Evolutionary conservation across 2,888 invertebrate species (phyloP), one percentile per base, ranked within the genome.

Genomic region (Drosophila subquinaria): DNA sequence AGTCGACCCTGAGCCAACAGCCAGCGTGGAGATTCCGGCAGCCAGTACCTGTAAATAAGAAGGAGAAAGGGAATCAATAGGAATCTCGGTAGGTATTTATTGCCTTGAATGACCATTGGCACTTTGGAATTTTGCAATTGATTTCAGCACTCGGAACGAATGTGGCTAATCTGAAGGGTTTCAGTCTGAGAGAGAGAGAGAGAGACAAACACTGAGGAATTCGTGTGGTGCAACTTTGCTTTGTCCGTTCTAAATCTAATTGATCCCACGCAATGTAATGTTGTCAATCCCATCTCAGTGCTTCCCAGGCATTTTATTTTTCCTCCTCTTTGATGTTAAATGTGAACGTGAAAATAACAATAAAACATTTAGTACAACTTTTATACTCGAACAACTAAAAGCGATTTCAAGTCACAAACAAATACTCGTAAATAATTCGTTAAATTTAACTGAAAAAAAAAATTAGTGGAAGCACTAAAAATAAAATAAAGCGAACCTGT

Each of bases 21-120:
- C 96, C 96, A 96, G 88, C 96, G 94, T 4, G 96, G 96, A 2
- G 96, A 96, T 93, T 96, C 96, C 6, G 96, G 96, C 63, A 96
- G 91, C 61, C 96, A 93, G 93, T 95, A 95, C 95, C 96, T 96
- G 90, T 1, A n/a, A 38, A 2, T 9, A 0, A 33, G 27, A n/a
- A 40, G n/a, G 20, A 48, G 17, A 15, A 27, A 56, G 55, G 45
- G 35, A 53, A 36, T 38, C 47, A 68, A 69, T 82, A 30, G 5
- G 27, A 27, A 42, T 15, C 42, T 20, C 20, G 50, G n/a, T 45
- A 40, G 45, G 65, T 61, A 81, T 82, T 85, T 88, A 78, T 88
- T 86, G 69, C 50, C 64, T 27, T 53, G 27, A 61, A 30, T 72
- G 68, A 72, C 76, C 77, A 75, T 30, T 76, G 87, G 65, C 81